Evolutionary conservation across 2,113 vertebrate genomes (phyloP).

Genomic region (Dipodomys spectabilis): DNA sequence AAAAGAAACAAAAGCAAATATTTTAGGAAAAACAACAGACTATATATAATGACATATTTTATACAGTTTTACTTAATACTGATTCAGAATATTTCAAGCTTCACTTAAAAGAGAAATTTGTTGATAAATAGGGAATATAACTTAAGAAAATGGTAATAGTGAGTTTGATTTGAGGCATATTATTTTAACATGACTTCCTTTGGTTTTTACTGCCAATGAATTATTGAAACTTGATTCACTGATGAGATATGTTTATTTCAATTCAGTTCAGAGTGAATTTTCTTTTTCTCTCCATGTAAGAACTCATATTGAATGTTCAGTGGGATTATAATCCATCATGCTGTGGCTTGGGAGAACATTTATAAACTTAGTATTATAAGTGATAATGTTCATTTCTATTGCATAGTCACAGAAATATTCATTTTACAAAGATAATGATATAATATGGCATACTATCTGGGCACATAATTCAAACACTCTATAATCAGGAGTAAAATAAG

Average conservation of each 20-base stretch:
- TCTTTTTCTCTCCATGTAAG: conserved; percentile 43
- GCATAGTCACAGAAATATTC: conserved; percentile 51
- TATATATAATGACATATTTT: conserved; percentile 21
- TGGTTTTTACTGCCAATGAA: conserved; percentile 55
- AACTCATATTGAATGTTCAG: conserved; percentile 53
- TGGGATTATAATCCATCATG: conserved; percentile 56
- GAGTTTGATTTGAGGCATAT: conserved; percentile 3
- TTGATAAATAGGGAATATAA: conserved; percentile 30
- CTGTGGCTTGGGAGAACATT: conserved; percentile 37
- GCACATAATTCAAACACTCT: neutral
- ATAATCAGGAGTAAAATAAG: conserved; percentile 49
- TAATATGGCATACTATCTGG: neutral
- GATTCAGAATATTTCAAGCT: conserved; percentile 18
- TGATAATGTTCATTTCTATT: conserved; percentile 60
- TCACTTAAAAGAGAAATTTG: neutral
- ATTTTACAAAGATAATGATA: conserved; percentile 72
- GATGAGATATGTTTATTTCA: conserved; percentile 64
- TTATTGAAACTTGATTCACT: conserved; percentile 69
- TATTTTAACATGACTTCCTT: conserved; percentile 39
- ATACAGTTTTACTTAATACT: conserved; percentile 46
- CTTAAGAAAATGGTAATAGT: neutral
- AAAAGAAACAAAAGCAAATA: neutral
- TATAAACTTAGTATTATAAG: conserved; percentile 58
- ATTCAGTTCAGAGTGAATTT: conserved; percentile 75
- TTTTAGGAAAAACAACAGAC: neutral